Percentiles rank a stretch among this genome's conserved stretches.
phyloP scores from a whole-genome alignment of 2,113 vertebrate species.

The Aythya baeri region DNA sequence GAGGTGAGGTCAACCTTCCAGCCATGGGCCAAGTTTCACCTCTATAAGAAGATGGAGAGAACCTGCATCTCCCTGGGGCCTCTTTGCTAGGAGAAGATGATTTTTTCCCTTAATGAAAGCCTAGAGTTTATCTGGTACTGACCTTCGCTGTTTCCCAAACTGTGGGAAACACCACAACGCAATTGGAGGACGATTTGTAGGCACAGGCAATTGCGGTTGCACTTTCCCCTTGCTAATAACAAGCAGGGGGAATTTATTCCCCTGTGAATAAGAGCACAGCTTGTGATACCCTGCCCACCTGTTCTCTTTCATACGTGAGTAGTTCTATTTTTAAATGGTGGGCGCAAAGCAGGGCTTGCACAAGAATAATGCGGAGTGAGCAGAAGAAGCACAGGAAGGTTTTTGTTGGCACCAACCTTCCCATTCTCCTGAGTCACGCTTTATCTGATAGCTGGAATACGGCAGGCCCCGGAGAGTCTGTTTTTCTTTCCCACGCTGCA shows the following conservation, averaged over 20 bases:
- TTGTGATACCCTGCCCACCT: background rate
- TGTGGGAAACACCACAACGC: background rate
- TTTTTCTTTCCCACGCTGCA: conserved; percentile 60
- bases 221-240: background rate
- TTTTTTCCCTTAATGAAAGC: background rate
- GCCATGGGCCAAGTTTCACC: background rate
- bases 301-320: background rate
- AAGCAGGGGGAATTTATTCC: background rate
- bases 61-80: background rate
- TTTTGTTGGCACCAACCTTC: conserved; percentile 42
- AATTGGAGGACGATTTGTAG: background rate
- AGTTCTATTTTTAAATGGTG: background rate
- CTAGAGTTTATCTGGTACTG: background rate
- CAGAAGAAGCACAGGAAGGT: background rate
- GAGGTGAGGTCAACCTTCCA: background rate
- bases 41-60: background rate
- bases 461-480: background rate
- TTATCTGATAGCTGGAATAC: conserved; percentile 51
- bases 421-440: background rate
- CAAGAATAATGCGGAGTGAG: conserved; percentile 22
- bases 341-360: background rate
- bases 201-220: background rate
- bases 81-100: background rate
- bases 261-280: background rate
- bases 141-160: background rate